Evolutionary conservation across 1,140 invertebrate species (phyloP), one percentile per base, ranked within the genome.

Genomic region (Drosophila lacteicornis): DNA sequence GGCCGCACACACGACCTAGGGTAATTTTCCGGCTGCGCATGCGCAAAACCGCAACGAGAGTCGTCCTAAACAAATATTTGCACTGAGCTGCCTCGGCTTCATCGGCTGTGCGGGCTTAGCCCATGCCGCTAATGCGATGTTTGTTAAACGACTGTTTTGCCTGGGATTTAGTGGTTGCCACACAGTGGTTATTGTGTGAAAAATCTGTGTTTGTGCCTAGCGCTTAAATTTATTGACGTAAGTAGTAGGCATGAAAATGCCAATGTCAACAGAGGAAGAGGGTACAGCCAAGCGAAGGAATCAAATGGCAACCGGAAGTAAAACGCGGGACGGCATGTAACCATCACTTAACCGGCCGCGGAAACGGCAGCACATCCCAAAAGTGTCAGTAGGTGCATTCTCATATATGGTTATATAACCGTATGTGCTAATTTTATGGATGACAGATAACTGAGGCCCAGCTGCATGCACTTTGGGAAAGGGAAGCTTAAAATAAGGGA

Each of bases 31-130:
- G 62, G 71, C 77, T 87, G 85, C 84, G 84, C 84, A 84, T 84
- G 84, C 86, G 84, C 60, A 75, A 78, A 77, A 74, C 67, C 59
- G 42, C 55, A 82, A 68, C 47, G 46, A 46, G 38, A 55, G 51
- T 55, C 33, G 68, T 81, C 84, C 84, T 88, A 88, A 88, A 50
- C 50, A 88, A 88, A 88, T 88, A 88, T 88, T 88, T 73, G 67
- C 69, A 36, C 67, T 40, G 69, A 17, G 47, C 66, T n/a, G 50
- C 50, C 27, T 51, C 49, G 49, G 49, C 49, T 51, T 30, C 19
- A 12, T 46, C 2, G 40, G 71, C 47, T 42, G 51, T 42, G 51
- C 55, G 80, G 65, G 42, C 51, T 65, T 79, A 58, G 58, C 60
- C 55, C 57, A 58, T 15, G 60, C 65, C 46, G 19, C 62, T 65